A percentile compares a stretch with the other conserved stretches of the same genome.
Evolutionary conservation across 2,113 vertebrate genomes (phyloP).

Genomic region (Nycticorax nycticorax): DNA sequence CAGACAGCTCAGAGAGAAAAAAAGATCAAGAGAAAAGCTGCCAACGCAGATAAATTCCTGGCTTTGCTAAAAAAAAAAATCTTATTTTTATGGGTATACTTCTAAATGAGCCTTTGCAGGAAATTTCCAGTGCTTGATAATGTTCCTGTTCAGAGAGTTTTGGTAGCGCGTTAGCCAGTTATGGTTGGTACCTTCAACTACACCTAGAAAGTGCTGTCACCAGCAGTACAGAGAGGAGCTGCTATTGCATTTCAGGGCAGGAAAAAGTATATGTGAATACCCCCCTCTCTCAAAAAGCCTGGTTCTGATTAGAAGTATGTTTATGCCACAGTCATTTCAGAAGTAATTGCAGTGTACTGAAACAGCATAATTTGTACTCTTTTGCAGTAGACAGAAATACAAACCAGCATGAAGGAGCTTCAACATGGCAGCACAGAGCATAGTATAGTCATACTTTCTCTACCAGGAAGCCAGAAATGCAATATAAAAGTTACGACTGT

Average conservation of each 20-base stretch:
- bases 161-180: not conserved
- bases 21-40: not conserved
- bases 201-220: not conserved
- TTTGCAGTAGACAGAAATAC: not conserved
- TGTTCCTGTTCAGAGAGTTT: not conserved
- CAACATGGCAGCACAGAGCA: not conserved
- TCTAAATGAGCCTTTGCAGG: not conserved
- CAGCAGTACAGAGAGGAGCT: not conserved
- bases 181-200: not conserved
- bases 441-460: not conserved
- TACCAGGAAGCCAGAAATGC: not conserved
- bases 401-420: not conserved
- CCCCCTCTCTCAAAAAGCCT: not conserved
- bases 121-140: not conserved
- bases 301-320: not conserved
- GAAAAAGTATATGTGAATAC: not conserved
- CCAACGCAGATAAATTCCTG: not conserved
- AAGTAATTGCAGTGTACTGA: not conserved
- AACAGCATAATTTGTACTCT: not conserved
- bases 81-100: not conserved
- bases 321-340: not conserved
- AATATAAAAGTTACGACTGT: not conserved
- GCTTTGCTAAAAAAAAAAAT: not conserved
- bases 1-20: not conserved
- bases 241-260: not conserved